Evolutionary conservation across 1,140 invertebrate genomes (phyloP), one percentile per base, ranked within the genome.

Genomic region (Elymnias hypermnestra): DNA sequence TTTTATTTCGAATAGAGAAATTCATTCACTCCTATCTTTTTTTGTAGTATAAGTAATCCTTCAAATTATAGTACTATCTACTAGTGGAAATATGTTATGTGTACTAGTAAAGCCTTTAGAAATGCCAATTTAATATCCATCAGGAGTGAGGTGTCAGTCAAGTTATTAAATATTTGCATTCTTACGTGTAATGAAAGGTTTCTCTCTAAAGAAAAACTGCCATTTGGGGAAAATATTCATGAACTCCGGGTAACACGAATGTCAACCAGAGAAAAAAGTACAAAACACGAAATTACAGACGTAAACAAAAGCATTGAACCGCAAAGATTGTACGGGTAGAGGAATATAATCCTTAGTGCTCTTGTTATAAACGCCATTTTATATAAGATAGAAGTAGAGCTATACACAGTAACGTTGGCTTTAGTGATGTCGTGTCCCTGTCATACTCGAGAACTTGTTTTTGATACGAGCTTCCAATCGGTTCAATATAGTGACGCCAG

Each of bases 241-340:
- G 53, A 69, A 65, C 58, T 71, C 42, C 57, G 50, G 61, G 55
- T 57, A 64, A 65, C 68, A 65, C 60, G 63, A 71, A 71, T 69
- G 68, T 70, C 72, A 67, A 64, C 56, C 56, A 52, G 48, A 52
- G 63, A 63, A 68, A 72, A 76, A 72, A 67, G 53, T 65, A 62
- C 55, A 69, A 67, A 71, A 65, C 62, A 53, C 57, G 58, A 63
- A 65, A 68, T 64, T 67, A 69, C 63, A 60, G 69, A 73, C 66
- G 69, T 79, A 79, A 74, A 76, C 72, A 76, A 65, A 72, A 68
- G 61, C 57, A 59, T 55, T 54, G 43, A 36, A 60, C 52, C 57
- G 36, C 54, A 46, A 47, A 60, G 31, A 39, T 38, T 55, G 23
- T 18, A 15, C 21, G 28, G 37, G 6, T 19, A 23, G 33, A 15